Conservation (phyloP, 2,888 invertebrate species). For the Meiosimyza decipiens region DNA sequence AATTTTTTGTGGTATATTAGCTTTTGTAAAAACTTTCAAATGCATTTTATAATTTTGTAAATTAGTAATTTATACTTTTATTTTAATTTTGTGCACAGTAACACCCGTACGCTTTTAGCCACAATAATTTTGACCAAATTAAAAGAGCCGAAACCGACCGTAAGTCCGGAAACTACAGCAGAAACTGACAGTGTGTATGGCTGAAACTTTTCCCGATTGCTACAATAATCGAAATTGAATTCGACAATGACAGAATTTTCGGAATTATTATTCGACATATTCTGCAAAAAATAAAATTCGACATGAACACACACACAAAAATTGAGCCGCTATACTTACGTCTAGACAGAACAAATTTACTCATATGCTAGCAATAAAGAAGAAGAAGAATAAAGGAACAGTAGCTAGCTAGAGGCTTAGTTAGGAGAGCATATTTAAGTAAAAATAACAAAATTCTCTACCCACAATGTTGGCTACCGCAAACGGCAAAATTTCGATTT, state of each 20-base stretch:
- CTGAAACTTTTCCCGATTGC: constrained; percentile 41
- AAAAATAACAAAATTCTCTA: too few relatives aligned
- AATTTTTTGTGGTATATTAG: too few relatives aligned
- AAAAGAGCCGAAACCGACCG: constrained; percentile 43
- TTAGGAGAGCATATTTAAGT: too few relatives aligned
- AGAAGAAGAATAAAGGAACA: too few relatives aligned
- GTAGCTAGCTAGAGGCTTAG: too few relatives aligned
- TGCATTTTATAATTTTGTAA: too few relatives aligned
- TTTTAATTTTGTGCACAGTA: constrained; percentile 1
- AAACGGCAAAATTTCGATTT: too few relatives aligned
- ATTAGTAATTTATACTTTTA: not conserved
- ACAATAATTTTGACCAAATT: not conserved
- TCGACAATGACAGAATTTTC: constrained; percentile 35
- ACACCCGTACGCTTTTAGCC: not conserved
- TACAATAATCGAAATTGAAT: constrained; percentile 39
- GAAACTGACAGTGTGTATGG: constrained; percentile 41
- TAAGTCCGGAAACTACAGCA: constrained; percentile 47
- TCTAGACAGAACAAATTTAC: not conserved
- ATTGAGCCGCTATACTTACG: not conserved
- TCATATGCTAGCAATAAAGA: not conserved
- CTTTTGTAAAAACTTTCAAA: too few relatives aligned
- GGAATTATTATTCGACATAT: constrained; percentile 30
- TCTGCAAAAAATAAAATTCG: constrained; percentile 4
- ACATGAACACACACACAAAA: constrained; percentile 5
- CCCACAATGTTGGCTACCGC: too few relatives aligned